phyloP scores from a whole-genome alignment of 1,140 invertebrate species.

The Tetraneura akinire region DNA sequence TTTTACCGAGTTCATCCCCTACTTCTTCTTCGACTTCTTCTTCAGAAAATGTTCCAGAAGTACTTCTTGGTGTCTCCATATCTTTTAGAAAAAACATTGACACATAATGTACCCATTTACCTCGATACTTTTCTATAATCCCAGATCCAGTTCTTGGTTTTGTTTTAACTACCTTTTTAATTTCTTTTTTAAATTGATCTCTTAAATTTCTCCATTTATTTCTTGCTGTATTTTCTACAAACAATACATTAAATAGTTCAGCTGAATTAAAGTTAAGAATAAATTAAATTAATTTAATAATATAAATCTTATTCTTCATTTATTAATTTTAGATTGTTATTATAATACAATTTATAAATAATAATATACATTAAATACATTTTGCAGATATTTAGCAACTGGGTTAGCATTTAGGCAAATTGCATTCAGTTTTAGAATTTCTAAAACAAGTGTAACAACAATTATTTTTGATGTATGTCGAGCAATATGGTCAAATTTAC shows the following conservation, averaged over 20 bases:
- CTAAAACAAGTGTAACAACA: background rate
- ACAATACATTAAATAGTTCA: no score
- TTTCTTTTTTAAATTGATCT: conserved; percentile 11
- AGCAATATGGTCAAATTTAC: conserved; percentile 14
- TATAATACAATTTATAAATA: no score
- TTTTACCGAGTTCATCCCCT: background rate
- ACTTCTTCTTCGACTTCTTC: background rate
- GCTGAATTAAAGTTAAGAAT: no score
- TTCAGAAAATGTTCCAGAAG: background rate
- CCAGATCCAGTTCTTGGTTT: background rate
- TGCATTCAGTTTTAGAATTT: background rate
- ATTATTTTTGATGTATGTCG: conserved; percentile 14
- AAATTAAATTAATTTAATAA: no score
- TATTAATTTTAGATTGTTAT: no score
- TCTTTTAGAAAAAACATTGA: conserved; percentile 3
- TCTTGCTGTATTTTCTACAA: background rate
- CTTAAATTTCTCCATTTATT: background rate
- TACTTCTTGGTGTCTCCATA: background rate
- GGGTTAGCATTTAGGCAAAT: background rate
- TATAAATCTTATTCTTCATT: no score
- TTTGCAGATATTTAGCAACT: background rate
- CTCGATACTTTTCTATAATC: background rate
- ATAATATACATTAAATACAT: background rate
- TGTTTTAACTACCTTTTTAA: background rate
- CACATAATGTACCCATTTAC: background rate